These are phyloP conservation scores for Pluvianellus socialis DNA, from an alignment of 2,113 vertebrate genomes.

Conservation along the genomic window DNA sequence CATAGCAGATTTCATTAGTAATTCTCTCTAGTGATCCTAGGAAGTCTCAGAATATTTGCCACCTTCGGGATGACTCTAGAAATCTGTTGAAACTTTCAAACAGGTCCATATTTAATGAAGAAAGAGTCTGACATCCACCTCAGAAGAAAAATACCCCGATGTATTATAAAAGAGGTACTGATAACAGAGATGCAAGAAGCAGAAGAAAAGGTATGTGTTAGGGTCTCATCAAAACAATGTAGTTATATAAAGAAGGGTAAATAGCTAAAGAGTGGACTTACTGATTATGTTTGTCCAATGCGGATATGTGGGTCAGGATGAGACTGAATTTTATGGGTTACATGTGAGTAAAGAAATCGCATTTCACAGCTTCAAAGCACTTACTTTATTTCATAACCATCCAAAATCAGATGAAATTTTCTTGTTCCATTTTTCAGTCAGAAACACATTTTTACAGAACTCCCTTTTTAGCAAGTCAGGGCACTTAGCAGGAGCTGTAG, in stretches of 20 bases:
- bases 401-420: conserved; percentile 20
- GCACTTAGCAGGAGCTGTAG: not conserved
- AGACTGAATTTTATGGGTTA: not conserved
- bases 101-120: not conserved
- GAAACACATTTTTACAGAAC: not conserved
- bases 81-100: not conserved
- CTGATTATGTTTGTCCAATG: not conserved
- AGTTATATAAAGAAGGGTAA: not conserved
- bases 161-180: not conserved
- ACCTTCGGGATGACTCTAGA: not conserved
- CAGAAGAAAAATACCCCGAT: not conserved
- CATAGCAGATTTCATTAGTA: not conserved
- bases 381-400: conserved; percentile 7
- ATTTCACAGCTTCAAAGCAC: not conserved
- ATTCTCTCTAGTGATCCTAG: not conserved
- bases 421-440: conserved; percentile 1
- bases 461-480: not conserved
- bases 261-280: not conserved
- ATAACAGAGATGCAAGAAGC: not conserved
- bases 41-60: not conserved
- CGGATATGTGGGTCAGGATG: not conserved
- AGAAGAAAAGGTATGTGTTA: not conserved
- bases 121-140: not conserved
- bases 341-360: not conserved
- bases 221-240: not conserved